Percentiles rank a stretch among this genome's conserved stretches.
These are phyloP conservation scores for Phataginus tetradactyla DNA, from an alignment of 2,797 vertebrate genomes.

Conservation along the genomic window DNA sequence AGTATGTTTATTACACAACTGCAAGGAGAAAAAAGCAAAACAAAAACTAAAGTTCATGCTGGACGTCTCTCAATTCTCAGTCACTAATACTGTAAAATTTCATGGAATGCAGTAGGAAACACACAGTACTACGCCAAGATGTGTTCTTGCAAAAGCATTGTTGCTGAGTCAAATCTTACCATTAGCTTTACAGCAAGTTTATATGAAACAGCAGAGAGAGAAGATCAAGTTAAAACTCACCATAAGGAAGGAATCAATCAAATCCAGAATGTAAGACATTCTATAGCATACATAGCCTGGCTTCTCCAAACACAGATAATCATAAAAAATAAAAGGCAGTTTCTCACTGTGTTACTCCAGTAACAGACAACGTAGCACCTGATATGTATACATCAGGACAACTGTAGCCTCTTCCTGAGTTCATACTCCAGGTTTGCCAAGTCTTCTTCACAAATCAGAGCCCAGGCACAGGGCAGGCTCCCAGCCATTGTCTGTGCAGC, in stretches of 20 bases:
- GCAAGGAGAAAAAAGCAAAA: too few species aligned
- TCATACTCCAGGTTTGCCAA: not conserved
- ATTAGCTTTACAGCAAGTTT: not conserved
- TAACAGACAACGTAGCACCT: not conserved
- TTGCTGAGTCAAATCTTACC: not conserved
- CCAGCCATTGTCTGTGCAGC: not conserved
- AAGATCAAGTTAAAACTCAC: not conserved
- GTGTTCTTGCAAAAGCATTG: not conserved
- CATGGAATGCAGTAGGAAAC: not conserved
- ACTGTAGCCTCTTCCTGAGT: not conserved
- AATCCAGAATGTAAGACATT: not conserved
- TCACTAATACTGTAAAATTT: not conserved
- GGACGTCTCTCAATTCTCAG: not conserved
- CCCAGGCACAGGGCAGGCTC: fast-evolving
- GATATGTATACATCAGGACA: too few species aligned
- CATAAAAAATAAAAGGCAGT: not conserved
- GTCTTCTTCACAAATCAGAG: not conserved
- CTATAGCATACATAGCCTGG: not conserved
- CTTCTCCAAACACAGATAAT: not conserved
- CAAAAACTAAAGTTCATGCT: not conserved
- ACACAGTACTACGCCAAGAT: not conserved
- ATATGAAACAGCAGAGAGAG: not conserved
- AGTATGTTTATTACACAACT: too few species aligned
- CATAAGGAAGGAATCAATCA: not conserved
- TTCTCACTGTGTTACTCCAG: not conserved